Evolutionary conservation across 2,797 vertebrate genomes (phyloP).

Genomic region (Gymnodraco acuticeps): DNA sequence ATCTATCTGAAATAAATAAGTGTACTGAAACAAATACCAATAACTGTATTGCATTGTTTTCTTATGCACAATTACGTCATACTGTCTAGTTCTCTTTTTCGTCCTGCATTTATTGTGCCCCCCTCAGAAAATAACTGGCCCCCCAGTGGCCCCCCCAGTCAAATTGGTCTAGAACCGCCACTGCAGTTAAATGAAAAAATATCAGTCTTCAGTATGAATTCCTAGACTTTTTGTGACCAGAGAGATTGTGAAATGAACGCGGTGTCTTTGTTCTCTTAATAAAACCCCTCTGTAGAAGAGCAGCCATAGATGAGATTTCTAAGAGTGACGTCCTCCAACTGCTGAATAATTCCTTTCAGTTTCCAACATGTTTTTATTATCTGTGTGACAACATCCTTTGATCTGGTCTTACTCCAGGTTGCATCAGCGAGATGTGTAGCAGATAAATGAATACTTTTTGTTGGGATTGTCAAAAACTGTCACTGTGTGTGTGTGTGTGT

Average conservation of each 20-base stretch:
- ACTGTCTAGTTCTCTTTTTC: too few species aligned
- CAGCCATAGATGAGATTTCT: not conserved
- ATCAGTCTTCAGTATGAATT: slow-evolving; percentile 12
- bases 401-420: slow-evolving; percentile 79
- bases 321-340: slow-evolving; percentile 20
- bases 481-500: slow-evolving; percentile 38
- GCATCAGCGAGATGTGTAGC: slow-evolving; percentile 80
- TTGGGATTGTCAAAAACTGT: slow-evolving; percentile 79
- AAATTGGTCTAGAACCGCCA: too few species aligned
- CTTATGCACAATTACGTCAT: too few species aligned
- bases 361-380: slow-evolving; percentile 22
- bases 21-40: too few species aligned
- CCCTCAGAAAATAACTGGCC: too few species aligned
- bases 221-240: slow-evolving; percentile 11
- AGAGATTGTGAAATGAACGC: slow-evolving; percentile 18
- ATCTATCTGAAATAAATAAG: too few species aligned
- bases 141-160: too few species aligned
- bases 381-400: slow-evolving; percentile 62
- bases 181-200: too few species aligned
- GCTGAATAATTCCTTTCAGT: slow-evolving; percentile 36
- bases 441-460: slow-evolving; percentile 79
- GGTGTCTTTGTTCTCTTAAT: not conserved
- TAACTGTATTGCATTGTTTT: too few species aligned
- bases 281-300: not conserved
- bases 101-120: too few species aligned